A percentile compares a stretch with the other conserved stretches of the same genome.
phyloP scores from a whole-genome alignment of 2,797 vertebrate species.

The Loris lydekkerianus region DNA sequence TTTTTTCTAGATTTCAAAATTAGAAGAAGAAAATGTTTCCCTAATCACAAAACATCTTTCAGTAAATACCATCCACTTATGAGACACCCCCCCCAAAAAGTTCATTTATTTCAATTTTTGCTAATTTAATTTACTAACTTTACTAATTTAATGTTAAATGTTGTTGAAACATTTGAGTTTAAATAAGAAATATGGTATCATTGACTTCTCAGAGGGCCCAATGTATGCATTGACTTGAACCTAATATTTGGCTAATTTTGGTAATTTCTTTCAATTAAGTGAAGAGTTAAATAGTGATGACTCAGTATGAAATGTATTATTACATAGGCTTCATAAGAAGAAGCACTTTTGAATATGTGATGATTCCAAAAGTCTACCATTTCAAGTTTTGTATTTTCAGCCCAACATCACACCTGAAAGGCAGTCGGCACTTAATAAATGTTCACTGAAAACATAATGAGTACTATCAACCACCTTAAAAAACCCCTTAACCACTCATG shows the following conservation, averaged over 20 bases:
- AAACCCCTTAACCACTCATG: not conserved
- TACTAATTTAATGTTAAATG: not conserved
- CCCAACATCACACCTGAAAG: not conserved
- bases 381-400: not conserved
- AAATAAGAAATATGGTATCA: not conserved
- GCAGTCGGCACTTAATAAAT: not conserved
- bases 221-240: not conserved
- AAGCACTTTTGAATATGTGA: not conserved
- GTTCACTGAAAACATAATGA: not conserved
- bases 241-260: not conserved
- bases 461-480: not conserved
- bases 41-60: not conserved
- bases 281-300: not conserved
- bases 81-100: not conserved
- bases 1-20: constrained; percentile 34
- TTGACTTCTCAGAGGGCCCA: not conserved
- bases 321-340: not conserved
- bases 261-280: not conserved
- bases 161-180: not conserved
- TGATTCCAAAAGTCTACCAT: not conserved
- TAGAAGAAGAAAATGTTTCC: not conserved
- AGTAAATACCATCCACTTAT: not conserved
- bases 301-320: not conserved
- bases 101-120: not conserved
- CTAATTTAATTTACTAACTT: not conserved